Evolutionary conservation across 2,797 vertebrate genomes (phyloP).

Genomic region (Eulemur coronatus): DNA sequence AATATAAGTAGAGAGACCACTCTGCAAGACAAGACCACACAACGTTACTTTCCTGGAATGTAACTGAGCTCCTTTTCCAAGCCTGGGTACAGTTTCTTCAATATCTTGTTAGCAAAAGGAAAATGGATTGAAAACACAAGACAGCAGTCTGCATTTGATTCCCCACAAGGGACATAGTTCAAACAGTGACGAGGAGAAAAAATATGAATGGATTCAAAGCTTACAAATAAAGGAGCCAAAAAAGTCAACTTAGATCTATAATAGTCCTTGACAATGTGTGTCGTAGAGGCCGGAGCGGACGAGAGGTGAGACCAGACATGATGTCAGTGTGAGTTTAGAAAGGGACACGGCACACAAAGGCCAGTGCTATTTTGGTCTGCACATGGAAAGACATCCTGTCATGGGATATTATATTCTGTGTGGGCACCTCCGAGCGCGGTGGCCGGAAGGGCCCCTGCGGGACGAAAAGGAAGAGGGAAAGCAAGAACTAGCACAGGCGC

Average conservation of each 20-base stretch:
- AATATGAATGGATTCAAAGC: neutral
- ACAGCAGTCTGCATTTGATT: neutral
- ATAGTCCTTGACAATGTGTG: accelerated
- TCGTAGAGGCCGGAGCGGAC: neutral
- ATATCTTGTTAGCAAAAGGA: neutral
- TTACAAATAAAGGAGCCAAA: neutral
- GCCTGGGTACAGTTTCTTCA: accelerated
- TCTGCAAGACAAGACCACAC: neutral
- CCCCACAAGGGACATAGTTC: neutral
- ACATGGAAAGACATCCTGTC: constrained; percentile 46
- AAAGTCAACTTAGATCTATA: neutral
- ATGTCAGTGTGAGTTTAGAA: neutral
- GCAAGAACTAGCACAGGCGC: accelerated
- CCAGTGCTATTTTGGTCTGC: constrained; percentile 28
- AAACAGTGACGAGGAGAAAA: neutral
- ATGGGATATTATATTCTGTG: neutral
- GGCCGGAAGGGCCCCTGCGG: neutral
- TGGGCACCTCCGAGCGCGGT: neutral
- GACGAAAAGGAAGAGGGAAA: neutral
- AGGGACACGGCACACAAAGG: neutral
- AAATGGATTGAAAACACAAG: neutral
- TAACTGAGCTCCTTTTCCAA: neutral
- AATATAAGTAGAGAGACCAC: neutral
- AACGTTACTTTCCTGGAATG: neutral
- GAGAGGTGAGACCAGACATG: neutral